Base-by-base conservation (phyloP, 1,140 invertebrate genomes). In the Rhopalosiphum maidis region DNA sequence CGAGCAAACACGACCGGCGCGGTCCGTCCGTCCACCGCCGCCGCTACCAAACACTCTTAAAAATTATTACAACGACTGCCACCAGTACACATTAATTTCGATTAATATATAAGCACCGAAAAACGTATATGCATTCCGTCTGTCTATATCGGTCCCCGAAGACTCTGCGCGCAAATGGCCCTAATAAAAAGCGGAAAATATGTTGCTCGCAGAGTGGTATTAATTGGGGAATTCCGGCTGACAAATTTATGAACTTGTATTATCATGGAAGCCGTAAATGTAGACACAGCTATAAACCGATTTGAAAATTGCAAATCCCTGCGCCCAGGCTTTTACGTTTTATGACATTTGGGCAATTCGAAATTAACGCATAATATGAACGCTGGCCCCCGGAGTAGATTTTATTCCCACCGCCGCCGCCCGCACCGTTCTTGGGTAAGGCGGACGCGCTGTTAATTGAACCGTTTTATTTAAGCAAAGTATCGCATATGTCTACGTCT, bases 181-280 rank as follows among this genome's bases (percentile, higher is more conserved):
- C 68, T 23, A 82, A 82, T 48, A 91, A 82, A 91, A 82, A 48
- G 90, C 37, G 90, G 41, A 68, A 91, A 91, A 91, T 91, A 68
- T 77, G 90, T 77, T 68, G 37, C 90, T 43, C 37, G 37, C 37
- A n/a, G 25, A 90, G 37, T 21, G n/a, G 55, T 91, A 77, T 90
- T 91, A 91, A 91, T 91, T 68, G 55, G 41, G 41, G 1, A 30
- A 21, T 48, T 9, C 90, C 9, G 68, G 43, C 90, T 82, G 90
- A 83, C 90, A 91, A 82, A 91, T 91, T 91, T 91, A 91, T 48
- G 68, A 82, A 91, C 60, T 90, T 46, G 68, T 91, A 83, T 91
- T 82, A 82, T 82, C 35, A n/a, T 48, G 41, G 60, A 77, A 77
- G 41, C 60, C 90, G 51, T 90, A 91, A 68, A 91, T 46, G 90